Evolutionary conservation across 2,797 vertebrate species (phyloP), one percentile per base, ranked within the genome.

Genomic region (Dermochelys coriacea): DNA sequence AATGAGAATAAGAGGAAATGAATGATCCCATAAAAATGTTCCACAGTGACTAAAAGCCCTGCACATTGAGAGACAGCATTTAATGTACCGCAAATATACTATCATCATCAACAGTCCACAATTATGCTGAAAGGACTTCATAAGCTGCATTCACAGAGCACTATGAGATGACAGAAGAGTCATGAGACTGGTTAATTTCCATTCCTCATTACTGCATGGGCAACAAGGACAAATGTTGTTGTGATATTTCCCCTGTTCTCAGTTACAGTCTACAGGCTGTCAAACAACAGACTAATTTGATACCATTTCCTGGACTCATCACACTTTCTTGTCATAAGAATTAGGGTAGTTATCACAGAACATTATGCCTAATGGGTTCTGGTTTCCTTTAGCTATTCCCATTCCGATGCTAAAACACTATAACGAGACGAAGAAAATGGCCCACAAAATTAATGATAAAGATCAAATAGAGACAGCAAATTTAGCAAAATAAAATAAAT

Each of bases 401-500:
- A 74, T 91, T 93, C 87, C 57, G 88, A 71, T 47, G 52, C 87
- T 49, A 50, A 90, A 95, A 82, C 34, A 78, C 79, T 77, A 85
- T 85, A 96, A 97, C 78, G 57, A 86, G 79, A 64, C 75, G 8
- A 75, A 84, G 92, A 85, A 85, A 93, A 91, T 3, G 57, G 86
- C 82, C 25, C 1, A 0, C 80, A 88, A 94, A 93, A 95, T 51
- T 84, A 93, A 90, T 5, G 57, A 94, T 89, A 93, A 85, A 50
- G 93, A 97, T 95, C 86, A 82, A 85, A 93, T 68, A 3, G 80
- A 95, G 15, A 82, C 68, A 49, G 71, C 68, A 80, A 78, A 86
- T 78, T 80, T 50, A 41, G 75, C 80, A 86, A 68, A 31, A 34
- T 85, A 87, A 93, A 91, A 93, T 93, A 86, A 86, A 54, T 23